A percentile compares a stretch with the other conserved stretches of the same genome.
Conservation (phyloP, 2,113 vertebrate genomes). For the Cyrtonyx montezumae region DNA sequence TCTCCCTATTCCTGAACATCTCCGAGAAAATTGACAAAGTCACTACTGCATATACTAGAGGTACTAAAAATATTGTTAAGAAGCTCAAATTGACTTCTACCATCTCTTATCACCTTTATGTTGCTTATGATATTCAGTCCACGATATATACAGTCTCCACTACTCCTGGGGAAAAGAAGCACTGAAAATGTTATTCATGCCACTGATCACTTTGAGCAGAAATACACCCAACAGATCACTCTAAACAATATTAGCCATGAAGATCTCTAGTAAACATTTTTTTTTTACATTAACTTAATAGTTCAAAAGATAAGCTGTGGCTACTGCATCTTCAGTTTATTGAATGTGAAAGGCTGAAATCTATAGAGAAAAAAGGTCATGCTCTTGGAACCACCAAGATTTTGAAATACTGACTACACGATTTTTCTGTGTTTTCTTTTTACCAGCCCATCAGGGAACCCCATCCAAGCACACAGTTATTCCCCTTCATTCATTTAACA, state of each 20-base stretch:
- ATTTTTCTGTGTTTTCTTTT: not conserved
- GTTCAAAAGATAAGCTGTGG: not conserved
- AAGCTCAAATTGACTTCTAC: not conserved
- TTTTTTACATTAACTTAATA: not conserved
- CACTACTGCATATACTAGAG: not conserved
- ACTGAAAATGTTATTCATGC: not conserved
- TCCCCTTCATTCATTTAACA: not conserved
- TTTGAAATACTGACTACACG: not conserved
- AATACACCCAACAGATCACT: not conserved
- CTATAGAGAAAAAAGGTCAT: not conserved
- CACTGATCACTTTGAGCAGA: not conserved
- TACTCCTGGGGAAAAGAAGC: not conserved
- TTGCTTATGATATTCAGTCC: not conserved
- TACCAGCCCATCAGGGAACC: not conserved
- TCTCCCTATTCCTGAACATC: not conserved
- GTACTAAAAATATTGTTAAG: not conserved
- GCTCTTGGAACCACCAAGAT: not conserved
- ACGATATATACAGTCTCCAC: not conserved
- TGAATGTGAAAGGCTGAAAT: not conserved
- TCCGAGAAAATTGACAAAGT: not conserved
- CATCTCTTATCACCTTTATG: not conserved
- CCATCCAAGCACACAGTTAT: not conserved
- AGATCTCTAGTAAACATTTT: not conserved
- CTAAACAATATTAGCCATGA: not conserved
- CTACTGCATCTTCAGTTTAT: not conserved